Base-by-base conservation (phyloP, 2,113 vertebrate species). In the Tragulus kanchil region DNA sequence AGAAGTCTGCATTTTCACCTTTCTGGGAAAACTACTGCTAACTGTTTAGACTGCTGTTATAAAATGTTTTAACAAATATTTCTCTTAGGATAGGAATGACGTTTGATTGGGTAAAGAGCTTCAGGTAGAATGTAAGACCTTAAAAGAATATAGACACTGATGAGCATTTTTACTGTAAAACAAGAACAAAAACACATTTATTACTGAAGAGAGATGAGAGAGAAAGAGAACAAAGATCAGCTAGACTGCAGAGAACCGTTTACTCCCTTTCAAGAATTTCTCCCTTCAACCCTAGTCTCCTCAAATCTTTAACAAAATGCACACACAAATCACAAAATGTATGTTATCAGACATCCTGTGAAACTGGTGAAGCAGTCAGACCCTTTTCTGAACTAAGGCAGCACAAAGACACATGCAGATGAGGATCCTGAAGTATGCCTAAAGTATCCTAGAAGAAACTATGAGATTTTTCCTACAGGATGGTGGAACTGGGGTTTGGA, bases 51-150 rank as follows among this genome's bases (percentile, higher is more conserved):
- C 14, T 52, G n/a, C 28, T 95, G n/a, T 42, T 92, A 71, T 15
- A 59, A 95, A 78, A 45, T 9, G 1, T 87, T 86, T 82, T 67
- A 96, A 75, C 36, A 36, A 92, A 65, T 13, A 14, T 90, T 93
- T 62, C 28, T 78, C 21, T 86, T 93, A 78, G 6, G 10, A 64
- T 52, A 26, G n/a, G 12, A 90, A 65, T 13, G 79, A 15, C n/a
- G 7, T 77, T 91, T 94, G 26, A 54, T 56, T 73, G 62, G 28
- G 31, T 28, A 64, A 96, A 82, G 50, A 69, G 26, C 36, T 85
- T 85, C 28, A 54, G n/a, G 59, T 50, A 50, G 65, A 91, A 62
- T 69, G 10, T 54, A 31, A 93, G 89, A 58, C 12, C 31, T 56
- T 88, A 23, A 90, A 4, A 85, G 26, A 11, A 59, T 81, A 12